Evolutionary conservation across 2,113 vertebrate species (phyloP).

Genomic region (Dendropsophus ebraccatus): DNA sequence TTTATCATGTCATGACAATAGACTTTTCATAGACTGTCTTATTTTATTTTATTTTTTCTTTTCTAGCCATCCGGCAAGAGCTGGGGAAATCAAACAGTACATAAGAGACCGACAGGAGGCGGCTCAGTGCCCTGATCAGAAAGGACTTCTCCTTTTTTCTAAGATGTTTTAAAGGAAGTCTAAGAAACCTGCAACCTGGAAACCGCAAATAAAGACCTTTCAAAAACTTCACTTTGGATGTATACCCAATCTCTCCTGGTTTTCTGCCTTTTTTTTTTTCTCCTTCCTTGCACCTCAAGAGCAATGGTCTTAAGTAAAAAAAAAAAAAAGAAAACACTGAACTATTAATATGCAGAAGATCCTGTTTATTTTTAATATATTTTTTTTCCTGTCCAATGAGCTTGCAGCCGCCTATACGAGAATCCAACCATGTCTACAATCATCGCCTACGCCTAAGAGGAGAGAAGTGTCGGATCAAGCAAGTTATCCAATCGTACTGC

Average conservation of each 20-base stretch:
- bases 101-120: slow-evolving; percentile 74
- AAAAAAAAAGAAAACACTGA: neutral
- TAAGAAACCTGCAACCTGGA: slow-evolving; percentile 68
- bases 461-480: slow-evolving; percentile 76
- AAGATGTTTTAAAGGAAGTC: slow-evolving; percentile 73
- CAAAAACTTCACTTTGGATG: slow-evolving; percentile 70
- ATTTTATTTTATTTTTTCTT: slow-evolving; percentile 11
- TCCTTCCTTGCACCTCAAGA: slow-evolving; percentile 69
- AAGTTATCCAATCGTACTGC: slow-evolving; percentile 81
- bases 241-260: slow-evolving; percentile 72
- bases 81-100: slow-evolving; percentile 92
- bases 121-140: slow-evolving; percentile 75
- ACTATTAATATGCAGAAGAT: slow-evolving; percentile 83
- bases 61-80: slow-evolving; percentile 94
- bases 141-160: slow-evolving; percentile 70
- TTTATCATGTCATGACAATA: no score
- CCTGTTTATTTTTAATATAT: slow-evolving; percentile 36
- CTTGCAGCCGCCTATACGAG: slow-evolving; percentile 70
- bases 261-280: slow-evolving; percentile 64
- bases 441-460: slow-evolving; percentile 74
- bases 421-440: slow-evolving; percentile 63
- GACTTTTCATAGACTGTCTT: neutral
- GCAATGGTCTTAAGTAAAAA: slow-evolving; percentile 72
- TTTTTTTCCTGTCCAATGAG: slow-evolving; percentile 68
- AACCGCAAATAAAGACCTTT: slow-evolving; percentile 68